Base-by-base conservation (phyloP, 1,140 invertebrate species). In the Pachyrhynchus sulphureomaculatus region DNA sequence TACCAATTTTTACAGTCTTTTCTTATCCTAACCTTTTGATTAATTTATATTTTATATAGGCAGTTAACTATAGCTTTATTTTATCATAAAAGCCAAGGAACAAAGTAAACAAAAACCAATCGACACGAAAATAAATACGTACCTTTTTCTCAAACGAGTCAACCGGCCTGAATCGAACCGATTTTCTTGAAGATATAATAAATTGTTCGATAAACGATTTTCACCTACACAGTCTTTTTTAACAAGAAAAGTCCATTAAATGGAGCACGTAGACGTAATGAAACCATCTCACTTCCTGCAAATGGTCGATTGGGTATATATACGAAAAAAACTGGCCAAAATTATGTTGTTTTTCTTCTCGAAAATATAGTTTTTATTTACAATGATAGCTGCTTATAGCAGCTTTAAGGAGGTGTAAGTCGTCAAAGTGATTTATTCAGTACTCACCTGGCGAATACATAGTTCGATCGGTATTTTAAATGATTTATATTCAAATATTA, bases 211-310 rank as follows among this genome's bases (percentile, higher is more conserved):
- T 65, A 66, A 67, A 68, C 64, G 69, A 64, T 71, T 65, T 66
- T 71, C 68, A 71, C 69, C 69, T 71, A 62, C 52, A 62, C 44
- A 69, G 67, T 63, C 69, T 69, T 68, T 70, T 68, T 67, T 64
- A 67, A 71, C 68, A 71, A 71, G 69, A 69, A 71, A 71, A 71
- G 62, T 71, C 69, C 69, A 71, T 71, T 71, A 71, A 71, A 69
- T 69, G 64, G 69, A 69, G 69, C 69, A 71, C 69, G 69, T 71
- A 71, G 67, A 62, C 59, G 69, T 69, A 71, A 69, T 71, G 66
- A 71, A 71, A 68, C 66, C 67, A 62, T 67, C 64, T 57, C 65
- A 68, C 62, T 69, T 68, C 66, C 69, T 64, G 60, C 62, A 37
- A 68, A 51, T 18, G 8, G n/a, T 8, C 6, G n/a, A 6, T 33